Conservation (phyloP, 1,140 invertebrate genomes). For the Aradophagus sp. region DNA sequence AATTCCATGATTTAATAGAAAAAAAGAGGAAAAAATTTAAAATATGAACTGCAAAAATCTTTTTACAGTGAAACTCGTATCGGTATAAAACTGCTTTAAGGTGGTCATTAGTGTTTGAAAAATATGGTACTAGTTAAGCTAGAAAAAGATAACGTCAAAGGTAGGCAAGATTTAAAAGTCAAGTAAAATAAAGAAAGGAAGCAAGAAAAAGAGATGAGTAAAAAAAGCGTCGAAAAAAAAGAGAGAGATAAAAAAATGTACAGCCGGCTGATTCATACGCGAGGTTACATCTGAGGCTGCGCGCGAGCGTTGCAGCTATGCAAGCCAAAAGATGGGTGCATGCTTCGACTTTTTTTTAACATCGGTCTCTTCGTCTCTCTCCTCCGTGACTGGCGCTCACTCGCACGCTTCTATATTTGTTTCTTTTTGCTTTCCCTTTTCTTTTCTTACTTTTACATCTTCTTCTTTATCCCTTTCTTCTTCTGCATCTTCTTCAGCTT, state of each 20-base stretch:
- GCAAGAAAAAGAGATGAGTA: conserved; percentile 10
- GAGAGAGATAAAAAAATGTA: conserved; percentile 56
- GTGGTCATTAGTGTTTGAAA: conserved; percentile 13
- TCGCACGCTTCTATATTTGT: conserved; percentile 8
- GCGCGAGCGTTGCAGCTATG: conserved; percentile 44
- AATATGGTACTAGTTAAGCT: conserved; percentile 19
- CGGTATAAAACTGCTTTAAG: no score
- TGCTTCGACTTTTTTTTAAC: conserved; percentile 24
- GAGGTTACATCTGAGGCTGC: conserved; percentile 59
- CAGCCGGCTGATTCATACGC: conserved; percentile 64
- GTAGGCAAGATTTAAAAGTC: no score
- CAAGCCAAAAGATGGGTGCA: conserved; percentile 56
- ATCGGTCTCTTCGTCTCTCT: neutral
- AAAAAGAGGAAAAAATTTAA: no score
- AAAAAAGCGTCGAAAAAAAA: conserved; percentile 29
- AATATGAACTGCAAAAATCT: no score
- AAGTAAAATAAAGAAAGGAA: no score
- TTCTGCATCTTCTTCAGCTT: conserved; percentile 13
- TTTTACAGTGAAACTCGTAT: no score
- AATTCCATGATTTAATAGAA: no score
- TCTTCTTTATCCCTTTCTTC: conserved; percentile 25
- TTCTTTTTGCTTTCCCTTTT: conserved; percentile 8
- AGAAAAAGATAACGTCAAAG: conserved; percentile 14
- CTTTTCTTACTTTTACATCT: conserved; percentile 16
- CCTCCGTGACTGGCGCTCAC: conserved; percentile 1